Evolutionary conservation across 2,888 invertebrate genomes (phyloP), one percentile per base, ranked within the genome.

Genomic region (Drosophila flavopinicola): DNA sequence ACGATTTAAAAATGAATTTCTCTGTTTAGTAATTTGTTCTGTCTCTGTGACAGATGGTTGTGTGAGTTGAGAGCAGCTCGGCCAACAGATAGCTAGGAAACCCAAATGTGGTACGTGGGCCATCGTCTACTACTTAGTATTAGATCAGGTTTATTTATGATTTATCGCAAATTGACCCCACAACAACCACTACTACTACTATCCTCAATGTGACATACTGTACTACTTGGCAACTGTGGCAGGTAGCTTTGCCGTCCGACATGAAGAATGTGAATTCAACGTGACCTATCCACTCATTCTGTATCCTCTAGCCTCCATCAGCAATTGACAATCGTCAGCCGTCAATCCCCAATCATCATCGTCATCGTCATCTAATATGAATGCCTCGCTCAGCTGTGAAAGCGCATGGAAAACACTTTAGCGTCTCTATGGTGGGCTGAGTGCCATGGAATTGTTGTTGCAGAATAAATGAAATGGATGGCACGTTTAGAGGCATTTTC

Each of bases 401-500:
- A 71, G 48, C 44, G 49, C 49, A 61, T n/a, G 64, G 64, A 48
- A 51, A 63, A 29, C 45, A 37, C 38, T 39, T 56, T 11, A 35
- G 37, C 32, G 38, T 65, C 53, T 42, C 25, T 29, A 3, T 49
- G 20, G 20, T 24, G 24, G n/a, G 32, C 27, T 15, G 24, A 30
- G n/a, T 13, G 57, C 11, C 24, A 11, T 45, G 23, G 13, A 53
- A 49, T 57, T 69, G 70, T 64, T 57, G 39, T 57, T 45, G 70
- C 48, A 41, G 53, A 41, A 49, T 49, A 64, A 70, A 49, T 58
- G 38, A 64, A 77, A 64, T 64, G 64, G 38, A 60, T 48, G 80
- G 68, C 84, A 80, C 78, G 80, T 78, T 84, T 73, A 52, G 45
- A 47, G 61, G 23, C 65, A 76, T 65, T 79, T 79, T 80, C 66